Base-by-base conservation (phyloP, 2,888 invertebrate genomes). In the Nemotelus pantherinus region DNA sequence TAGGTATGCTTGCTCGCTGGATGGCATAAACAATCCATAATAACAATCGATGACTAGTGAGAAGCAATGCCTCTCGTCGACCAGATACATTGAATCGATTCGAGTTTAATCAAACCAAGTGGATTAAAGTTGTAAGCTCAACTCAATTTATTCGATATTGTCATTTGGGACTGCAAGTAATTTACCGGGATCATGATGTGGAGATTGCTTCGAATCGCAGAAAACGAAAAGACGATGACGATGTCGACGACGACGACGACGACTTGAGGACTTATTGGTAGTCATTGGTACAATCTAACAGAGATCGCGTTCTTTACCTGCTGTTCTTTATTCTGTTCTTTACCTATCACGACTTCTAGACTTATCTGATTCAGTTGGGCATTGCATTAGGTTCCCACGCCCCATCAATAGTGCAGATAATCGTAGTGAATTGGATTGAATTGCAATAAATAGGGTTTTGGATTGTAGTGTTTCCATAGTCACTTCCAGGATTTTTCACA, bases 81-180 rank as follows among this genome's bases (percentile, higher is more conserved):
- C 25, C 25, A 25, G 25, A 25, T 25, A 25, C 25, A 25, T 25
- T 25, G 25, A 25, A 25, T 25, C 25, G 25, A 25, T 25, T 25
- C 25, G 25, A 25, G 25, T 25, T 25, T 25, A 25, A 25, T 25
- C 25, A 25, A 25, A 10, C 10, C 10, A 3, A 44, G 48, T 39
- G 45, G 48, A 67, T 67, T 39, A 67, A 67, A 67, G 48, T 67
- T 67, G 67, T n/a, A 67, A 67, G 50, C 50, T 67, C 47, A 67
- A 67, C 67, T 67, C 44, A 67, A 67, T 67, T 67, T 67, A 67
- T 67, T 67, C 50, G 47, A 48, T 39, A 47, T 67, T 67, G 67
- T 67, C 48, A 48, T 67, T 67, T 67, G 6, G 47, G 48, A 48
- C 41, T 67, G 50, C 67, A 67, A 67, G 48, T 67, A 67, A 67